These are phyloP conservation scores for Euwallacea similis DNA, from an alignment of 1,140 invertebrate species.

Conservation along the genomic window DNA sequence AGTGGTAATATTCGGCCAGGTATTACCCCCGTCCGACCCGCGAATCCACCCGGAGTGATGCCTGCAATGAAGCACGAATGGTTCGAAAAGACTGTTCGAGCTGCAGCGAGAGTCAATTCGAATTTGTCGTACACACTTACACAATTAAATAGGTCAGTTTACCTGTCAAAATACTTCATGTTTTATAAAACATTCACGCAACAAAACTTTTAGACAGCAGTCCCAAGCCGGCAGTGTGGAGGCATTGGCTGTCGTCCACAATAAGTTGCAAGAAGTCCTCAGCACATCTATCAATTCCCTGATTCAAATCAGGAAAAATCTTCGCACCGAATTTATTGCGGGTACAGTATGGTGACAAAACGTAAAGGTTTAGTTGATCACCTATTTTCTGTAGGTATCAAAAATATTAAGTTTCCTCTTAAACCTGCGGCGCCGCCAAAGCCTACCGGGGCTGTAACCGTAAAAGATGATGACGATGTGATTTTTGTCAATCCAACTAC, in stretches of 20 bases:
- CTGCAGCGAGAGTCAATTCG: slow-evolving; percentile 46
- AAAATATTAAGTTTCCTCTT: slow-evolving; percentile 43
- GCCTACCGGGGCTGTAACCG: slow-evolving; percentile 13
- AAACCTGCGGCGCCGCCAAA: slow-evolving; percentile 22
- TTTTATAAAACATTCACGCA: too few species aligned
- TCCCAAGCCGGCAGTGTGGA: slow-evolving; percentile 43
- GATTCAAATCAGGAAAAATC: slow-evolving; percentile 50
- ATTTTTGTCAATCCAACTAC: slow-evolving; percentile 42
- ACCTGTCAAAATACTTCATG: background rate
- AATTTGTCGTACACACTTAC: slow-evolving; percentile 47
- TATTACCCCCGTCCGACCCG: too few species aligned
- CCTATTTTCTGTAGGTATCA: slow-evolving; percentile 36
- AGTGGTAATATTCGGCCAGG: too few species aligned
- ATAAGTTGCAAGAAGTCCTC: slow-evolving; percentile 49
- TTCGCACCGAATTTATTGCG: slow-evolving; percentile 48
- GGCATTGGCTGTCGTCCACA: slow-evolving; percentile 47
- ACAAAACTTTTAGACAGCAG: slow-evolving; percentile 37
- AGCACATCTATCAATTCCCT: slow-evolving; percentile 50
- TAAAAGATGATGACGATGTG: slow-evolving; percentile 47
- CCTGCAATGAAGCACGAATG: slow-evolving; percentile 48
- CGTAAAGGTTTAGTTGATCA: background rate
- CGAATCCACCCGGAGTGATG: background rate
- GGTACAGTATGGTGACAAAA: slow-evolving; percentile 25
- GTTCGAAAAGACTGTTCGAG: slow-evolving; percentile 49
- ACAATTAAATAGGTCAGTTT: slow-evolving; percentile 40